Conservation (phyloP, 2,113 vertebrate species). For the Saimiri boliviensis region DNA sequence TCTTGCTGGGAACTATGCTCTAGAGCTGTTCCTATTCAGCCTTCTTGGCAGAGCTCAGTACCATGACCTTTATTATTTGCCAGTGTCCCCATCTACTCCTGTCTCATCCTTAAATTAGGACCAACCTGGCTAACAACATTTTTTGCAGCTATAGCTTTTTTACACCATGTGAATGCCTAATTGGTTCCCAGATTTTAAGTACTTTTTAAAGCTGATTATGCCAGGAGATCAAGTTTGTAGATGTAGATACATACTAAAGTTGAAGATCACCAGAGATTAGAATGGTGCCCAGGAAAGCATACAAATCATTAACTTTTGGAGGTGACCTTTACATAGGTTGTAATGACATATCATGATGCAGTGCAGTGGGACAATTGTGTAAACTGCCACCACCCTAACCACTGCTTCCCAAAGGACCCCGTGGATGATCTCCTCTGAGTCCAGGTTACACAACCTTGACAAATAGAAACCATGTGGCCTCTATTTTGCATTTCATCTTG, state of each 20-base stretch:
- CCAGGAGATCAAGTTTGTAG: neutral
- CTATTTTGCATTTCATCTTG: slow-evolving; percentile 10
- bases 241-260: neutral
- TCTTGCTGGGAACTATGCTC: too few relatives aligned
- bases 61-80: neutral
- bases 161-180: neutral
- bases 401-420: neutral
- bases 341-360: neutral
- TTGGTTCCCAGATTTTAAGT: neutral
- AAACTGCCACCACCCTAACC: neutral
- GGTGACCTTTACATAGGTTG: neutral
- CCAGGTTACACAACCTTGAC: neutral
- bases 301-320: slow-evolving; percentile 3
- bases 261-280: neutral
- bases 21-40: too few relatives aligned
- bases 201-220: neutral
- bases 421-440: neutral
- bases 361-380: neutral
- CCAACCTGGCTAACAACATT: neutral
- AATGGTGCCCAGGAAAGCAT: slow-evolving; percentile 6
- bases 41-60: too few relatives aligned
- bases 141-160: neutral
- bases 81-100: neutral
- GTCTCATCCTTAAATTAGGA: neutral
- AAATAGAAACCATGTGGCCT: neutral